A percentile compares a stretch with the other conserved stretches of the same genome.
These are phyloP conservation scores for Alosa sapidissima DNA, from an alignment of 2,797 vertebrate genomes.

Conservation along the genomic window DNA sequence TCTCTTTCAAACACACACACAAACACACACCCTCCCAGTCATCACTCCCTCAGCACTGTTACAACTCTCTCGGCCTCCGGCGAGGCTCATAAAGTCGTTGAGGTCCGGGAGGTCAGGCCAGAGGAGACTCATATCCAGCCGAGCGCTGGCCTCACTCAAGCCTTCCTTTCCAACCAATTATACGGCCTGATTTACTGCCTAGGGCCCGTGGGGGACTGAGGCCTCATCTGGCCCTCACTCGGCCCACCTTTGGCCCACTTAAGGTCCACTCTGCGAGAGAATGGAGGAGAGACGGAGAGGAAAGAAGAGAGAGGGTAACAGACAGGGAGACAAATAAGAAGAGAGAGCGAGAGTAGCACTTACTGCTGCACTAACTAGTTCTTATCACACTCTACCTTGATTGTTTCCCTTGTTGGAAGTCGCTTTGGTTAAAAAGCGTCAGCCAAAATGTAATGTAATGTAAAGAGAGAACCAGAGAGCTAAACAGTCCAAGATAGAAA, in stretches of 20 bases:
- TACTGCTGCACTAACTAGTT: too few relatives aligned
- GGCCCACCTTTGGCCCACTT: background rate
- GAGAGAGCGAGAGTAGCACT: background rate
- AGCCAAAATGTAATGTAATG: too few relatives aligned
- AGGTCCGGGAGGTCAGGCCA: background rate
- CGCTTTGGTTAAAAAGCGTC: too few relatives aligned
- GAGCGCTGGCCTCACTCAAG: background rate
- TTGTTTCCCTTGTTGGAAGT: too few relatives aligned
- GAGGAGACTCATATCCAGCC: slow-evolving; percentile 5
- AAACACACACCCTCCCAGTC: background rate
- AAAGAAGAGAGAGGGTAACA: background rate
- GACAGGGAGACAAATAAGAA: background rate
- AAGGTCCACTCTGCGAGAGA: background rate
- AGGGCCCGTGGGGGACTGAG: background rate
- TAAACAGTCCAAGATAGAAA: background rate
- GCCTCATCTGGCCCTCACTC: background rate
- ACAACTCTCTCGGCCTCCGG: background rate
- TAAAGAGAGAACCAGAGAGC: background rate
- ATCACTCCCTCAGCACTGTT: background rate
- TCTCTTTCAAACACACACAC: background rate
- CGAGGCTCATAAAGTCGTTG: background rate
- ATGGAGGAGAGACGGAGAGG: background rate
- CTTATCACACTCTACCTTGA: too few relatives aligned
- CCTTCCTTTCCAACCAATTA: slow-evolving; percentile 11
- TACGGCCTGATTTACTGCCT: background rate